A percentile compares a stretch with the other conserved stretches of the same genome.
Conservation (phyloP, 1,140 invertebrate species). For the Brachionus manjavacas region DNA sequence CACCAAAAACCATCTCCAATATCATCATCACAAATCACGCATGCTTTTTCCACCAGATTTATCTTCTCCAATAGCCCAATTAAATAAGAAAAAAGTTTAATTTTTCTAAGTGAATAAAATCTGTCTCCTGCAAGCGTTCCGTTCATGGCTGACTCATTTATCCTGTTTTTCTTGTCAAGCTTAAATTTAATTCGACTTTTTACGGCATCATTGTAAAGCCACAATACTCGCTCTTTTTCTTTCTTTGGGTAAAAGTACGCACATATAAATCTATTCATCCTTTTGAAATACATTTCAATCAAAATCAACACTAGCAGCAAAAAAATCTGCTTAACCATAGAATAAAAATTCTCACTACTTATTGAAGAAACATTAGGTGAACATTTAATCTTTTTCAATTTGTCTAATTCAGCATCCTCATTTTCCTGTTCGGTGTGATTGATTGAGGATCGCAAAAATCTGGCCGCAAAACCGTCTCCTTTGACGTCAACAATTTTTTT, state of each 20-base stretch:
- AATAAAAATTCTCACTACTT: neutral
- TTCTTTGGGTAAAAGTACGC: conserved; percentile 1
- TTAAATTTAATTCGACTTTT: neutral
- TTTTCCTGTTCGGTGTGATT: neutral
- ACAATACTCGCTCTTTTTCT: conserved; percentile 7
- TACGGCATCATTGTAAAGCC: neutral
- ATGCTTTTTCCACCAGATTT: neutral
- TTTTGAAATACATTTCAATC: conserved; percentile 10
- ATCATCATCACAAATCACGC: neutral
- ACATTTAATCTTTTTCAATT: neutral
- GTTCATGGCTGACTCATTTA: neutral
- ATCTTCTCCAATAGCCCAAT: neutral
- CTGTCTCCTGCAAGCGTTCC: neutral
- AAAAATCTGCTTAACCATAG: neutral
- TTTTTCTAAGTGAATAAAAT: neutral
- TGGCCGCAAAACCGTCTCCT: neutral
- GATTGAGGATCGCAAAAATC: neutral
- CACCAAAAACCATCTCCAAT: neutral
- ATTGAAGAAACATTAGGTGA: neutral
- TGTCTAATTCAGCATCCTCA: neutral
- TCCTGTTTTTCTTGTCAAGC: neutral
- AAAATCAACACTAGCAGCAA: neutral
- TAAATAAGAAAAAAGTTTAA: neutral
- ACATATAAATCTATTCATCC: conserved; percentile 8
- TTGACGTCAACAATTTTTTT: neutral